Evolutionary conservation across 2,797 vertebrate species (phyloP), one percentile per base, ranked within the genome.

Genomic region (Syncerus caffer): DNA sequence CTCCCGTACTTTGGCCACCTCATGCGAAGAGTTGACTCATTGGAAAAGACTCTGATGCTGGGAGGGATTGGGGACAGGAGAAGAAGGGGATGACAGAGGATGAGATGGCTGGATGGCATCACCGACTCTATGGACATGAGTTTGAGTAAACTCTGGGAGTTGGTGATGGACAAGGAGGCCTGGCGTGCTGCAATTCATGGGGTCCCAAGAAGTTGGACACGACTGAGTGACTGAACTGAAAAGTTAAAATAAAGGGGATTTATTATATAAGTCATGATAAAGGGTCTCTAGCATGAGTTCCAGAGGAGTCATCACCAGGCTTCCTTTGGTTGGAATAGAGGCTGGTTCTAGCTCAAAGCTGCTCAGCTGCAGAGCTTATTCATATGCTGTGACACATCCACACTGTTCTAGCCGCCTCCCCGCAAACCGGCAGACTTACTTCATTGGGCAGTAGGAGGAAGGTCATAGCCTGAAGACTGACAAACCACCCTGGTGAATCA

Each of bases 241-340:
- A 82, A n/a, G 8, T 71, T 74, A 85, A 93, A 76, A 80, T 62
- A 67, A 57, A 93, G 55, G n/a, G 19, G 31, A 38, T 87, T 86
- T 94, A 83, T 53, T 82, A 3, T 82, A 1, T 60, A 83, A 82
- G 50, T 64, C 76, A 29, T 80, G 19, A 74, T 16, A 53, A 67
- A 3, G 6, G 62, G 27, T 17, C 27, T 85, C 53, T 95, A 42
- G 19, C 42, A 34, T 84, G 80, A 87, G 89, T 92, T 38, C 31
- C 29, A 45, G 60, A 94, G 21, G 27, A 86, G 57, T 67, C 13
- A 7, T 80, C 42, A 42, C 17, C 42, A 64, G 53, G 55, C 23
- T 97, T 51, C 25, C 90, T 80, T 9, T 89, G 55, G 25, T 74
- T 82, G 9, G 2, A 21, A 27, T 1, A 3, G 14, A 55, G 34